Evolutionary conservation across 1,140 invertebrate species (phyloP), one percentile per base, ranked within the genome.

Genomic region (Dolichoris vasculosae): DNA sequence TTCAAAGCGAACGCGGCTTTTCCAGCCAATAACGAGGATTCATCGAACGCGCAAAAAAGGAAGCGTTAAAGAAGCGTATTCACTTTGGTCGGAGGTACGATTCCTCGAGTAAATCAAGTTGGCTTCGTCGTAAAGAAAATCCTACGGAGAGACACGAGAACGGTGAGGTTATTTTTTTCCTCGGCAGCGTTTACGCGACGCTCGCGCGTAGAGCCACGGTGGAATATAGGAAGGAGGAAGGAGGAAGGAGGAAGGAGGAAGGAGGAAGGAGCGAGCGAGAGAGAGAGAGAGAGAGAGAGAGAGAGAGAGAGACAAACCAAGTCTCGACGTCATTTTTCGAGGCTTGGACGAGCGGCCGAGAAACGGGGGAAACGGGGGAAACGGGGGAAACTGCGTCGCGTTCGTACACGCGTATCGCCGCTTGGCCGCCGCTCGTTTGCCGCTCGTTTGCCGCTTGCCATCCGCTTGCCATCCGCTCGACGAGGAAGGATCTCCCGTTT

Each of bases 111-210:
- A 43, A 82, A 75, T 82, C 46, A 30, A 30, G 38, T 15, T 6
- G 32, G 59, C 51, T 64, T 43, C 35, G 63, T 26, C n/a, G 32
- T 46, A 35, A 81, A 48, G 63, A 46, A 48, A 81, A 69, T 13
- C 35, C 40, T 69, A 23, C 55, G 6, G 59, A 69, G 20, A 71
- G 43, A 82, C 8, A 82, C 46, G 43, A 35, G 48, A 77, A 59
- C 78, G 48, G 43, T 67, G 71, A 75, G 38, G 69, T 82, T 82
- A 82, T 86, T 83, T 46, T 82, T 77, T 86, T n/a, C 48, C 23
- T 69, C 46, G 35, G 32, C 40, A 80, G 32, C 63, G 69, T 75
- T 81, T 80, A 85, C 38, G 84, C 75, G 78, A 55, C 71, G 51
- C 71, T 38, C 82, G 67, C 75, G 30, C 38, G 80, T 73, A 73